A percentile compares a stretch with the other conserved stretches of the same genome.
Evolutionary conservation across 2,113 vertebrate genomes (phyloP).

Genomic region (Atherinomorus stipes): DNA sequence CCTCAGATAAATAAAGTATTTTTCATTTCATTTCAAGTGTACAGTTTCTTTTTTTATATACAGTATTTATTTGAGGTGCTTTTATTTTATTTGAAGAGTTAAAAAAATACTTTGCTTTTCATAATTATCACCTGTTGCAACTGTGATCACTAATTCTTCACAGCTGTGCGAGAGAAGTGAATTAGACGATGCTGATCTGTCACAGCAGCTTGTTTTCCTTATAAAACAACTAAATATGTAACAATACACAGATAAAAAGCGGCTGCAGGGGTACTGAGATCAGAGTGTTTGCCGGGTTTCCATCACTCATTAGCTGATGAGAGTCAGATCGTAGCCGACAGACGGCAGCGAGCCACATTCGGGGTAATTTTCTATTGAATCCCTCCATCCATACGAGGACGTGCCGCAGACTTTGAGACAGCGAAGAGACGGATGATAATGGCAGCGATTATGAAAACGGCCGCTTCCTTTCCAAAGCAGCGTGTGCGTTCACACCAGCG

Average conservation of each 20-base stretch:
- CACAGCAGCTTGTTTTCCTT: not conserved
- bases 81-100: too few species aligned
- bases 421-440: conserved; percentile 19
- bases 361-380: conserved; percentile 22
- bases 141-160: not conserved
- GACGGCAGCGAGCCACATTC: conserved; percentile 23
- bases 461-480: conserved; percentile 7
- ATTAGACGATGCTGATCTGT: conserved; percentile 6
- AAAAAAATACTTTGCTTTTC: too few species aligned
- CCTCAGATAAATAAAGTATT: too few species aligned
- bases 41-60: too few species aligned
- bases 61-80: too few species aligned
- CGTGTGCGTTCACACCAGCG: not conserved
- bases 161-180: not conserved
- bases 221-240: too few species aligned
- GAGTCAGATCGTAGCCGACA: conserved; percentile 28
- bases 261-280: not conserved
- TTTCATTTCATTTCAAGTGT: too few species aligned
- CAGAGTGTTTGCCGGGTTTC: conserved; percentile 20
- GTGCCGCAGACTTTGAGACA: conserved; percentile 18
- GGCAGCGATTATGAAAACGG: conserved; percentile 8
- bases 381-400: conserved; percentile 22
- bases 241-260: conserved; percentile 6
- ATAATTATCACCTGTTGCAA: conserved; percentile 1
- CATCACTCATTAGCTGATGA: conserved; percentile 34